phyloP scores from a whole-genome alignment of 1,140 invertebrate species.

The Ceratosolen solmsi region DNA sequence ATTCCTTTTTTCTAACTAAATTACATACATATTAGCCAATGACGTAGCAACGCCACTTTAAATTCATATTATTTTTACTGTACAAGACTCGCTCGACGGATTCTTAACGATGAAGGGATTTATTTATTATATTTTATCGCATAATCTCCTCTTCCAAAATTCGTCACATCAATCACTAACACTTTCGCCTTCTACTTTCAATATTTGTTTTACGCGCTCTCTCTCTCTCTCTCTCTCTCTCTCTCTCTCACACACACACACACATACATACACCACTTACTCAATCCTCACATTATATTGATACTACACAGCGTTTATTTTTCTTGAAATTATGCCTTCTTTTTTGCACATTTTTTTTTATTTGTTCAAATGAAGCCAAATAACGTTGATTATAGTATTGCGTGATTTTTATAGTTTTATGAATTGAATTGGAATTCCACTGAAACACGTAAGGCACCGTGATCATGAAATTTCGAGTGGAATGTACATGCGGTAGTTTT shows the following conservation, averaged over 20 bases:
- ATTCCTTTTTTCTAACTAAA: slow-evolving; percentile 57
- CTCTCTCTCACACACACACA: too few relatives aligned
- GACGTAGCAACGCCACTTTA: slow-evolving; percentile 24
- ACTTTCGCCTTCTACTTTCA: slow-evolving; percentile 43
- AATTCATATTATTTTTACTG: slow-evolving; percentile 47
- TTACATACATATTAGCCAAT: slow-evolving; percentile 56
- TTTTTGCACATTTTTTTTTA: slow-evolving; percentile 22
- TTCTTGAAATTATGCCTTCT: background rate
- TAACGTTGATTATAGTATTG: background rate
- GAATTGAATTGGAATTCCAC: slow-evolving; percentile 42
- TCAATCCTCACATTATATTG: background rate
- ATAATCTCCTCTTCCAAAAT: slow-evolving; percentile 22
- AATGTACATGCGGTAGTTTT: slow-evolving; percentile 17
- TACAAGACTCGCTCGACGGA: slow-evolving; percentile 54
- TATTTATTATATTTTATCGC: slow-evolving; percentile 27
- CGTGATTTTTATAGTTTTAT: background rate
- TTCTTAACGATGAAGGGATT: slow-evolving; percentile 50
- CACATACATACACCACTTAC: too few relatives aligned
- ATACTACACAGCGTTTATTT: slow-evolving; percentile 17
- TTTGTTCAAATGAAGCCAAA: too few relatives aligned
- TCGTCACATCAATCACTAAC: slow-evolving; percentile 32
- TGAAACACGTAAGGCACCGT: slow-evolving; percentile 52
- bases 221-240: too few relatives aligned
- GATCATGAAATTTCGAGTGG: slow-evolving; percentile 47
- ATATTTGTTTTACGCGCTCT: slow-evolving; percentile 11